Conservation (phyloP, 1,140 invertebrate genomes). For the Helicoverpa zea region DNA sequence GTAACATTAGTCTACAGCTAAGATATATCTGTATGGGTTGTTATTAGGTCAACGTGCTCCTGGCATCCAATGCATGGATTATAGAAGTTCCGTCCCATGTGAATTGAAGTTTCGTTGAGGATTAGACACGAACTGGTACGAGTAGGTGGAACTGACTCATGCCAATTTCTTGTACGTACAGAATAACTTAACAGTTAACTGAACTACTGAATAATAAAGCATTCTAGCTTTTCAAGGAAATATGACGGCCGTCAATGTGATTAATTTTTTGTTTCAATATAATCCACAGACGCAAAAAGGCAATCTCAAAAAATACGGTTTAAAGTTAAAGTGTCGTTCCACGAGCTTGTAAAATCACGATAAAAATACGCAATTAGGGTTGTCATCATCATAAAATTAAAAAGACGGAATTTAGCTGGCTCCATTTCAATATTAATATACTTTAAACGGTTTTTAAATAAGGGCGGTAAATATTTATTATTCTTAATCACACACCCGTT, state of each 20-base stretch:
- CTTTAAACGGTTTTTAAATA: constrained; percentile 17
- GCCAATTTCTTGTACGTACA: background rate
- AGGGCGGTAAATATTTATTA: constrained; percentile 54
- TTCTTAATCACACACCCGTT: constrained; percentile 50
- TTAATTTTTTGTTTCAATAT: background rate
- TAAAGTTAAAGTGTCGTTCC: constrained; percentile 32
- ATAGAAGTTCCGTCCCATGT: background rate
- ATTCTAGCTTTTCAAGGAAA: background rate
- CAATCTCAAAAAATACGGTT: constrained; percentile 6
- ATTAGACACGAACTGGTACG: background rate
- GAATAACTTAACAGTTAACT: background rate
- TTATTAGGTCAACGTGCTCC: constrained; percentile 22
- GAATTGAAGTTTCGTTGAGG: background rate
- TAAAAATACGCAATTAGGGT: constrained; percentile 20
- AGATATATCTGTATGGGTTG: background rate
- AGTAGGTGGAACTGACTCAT: background rate
- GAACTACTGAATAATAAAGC: background rate
- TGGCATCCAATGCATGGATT: constrained; percentile 7
- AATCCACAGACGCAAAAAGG: constrained; percentile 2
- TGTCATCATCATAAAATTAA: constrained; percentile 15
- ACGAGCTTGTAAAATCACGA: constrained; percentile 34
- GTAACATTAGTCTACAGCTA: background rate
- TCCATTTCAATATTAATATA: constrained; percentile 7
- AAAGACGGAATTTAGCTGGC: background rate
- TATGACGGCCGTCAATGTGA: background rate